Percentiles rank a stretch among this genome's conserved stretches.
phyloP scores from a whole-genome alignment of 37 sponge, comb jelly and placozoan genomes.

The Tethya wilhelma region DNA sequence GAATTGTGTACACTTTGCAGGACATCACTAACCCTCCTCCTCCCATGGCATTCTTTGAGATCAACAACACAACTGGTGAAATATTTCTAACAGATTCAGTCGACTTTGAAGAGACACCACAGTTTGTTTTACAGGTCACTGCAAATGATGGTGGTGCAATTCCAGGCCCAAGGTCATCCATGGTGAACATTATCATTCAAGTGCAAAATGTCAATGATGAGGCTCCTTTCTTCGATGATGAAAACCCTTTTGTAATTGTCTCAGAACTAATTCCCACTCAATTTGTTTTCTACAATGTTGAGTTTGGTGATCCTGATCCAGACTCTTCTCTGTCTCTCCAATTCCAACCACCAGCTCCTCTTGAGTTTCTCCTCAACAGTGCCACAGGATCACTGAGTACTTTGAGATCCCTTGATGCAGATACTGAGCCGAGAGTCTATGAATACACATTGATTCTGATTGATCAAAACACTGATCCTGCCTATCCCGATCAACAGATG shows the following conservation, averaged over 20 bases:
- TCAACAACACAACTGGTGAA: constrained; percentile 43
- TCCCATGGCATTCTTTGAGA: constrained; percentile 17
- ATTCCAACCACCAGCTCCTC: not conserved
- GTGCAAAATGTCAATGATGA: constrained; percentile 82
- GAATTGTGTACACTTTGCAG: constrained; percentile 22
- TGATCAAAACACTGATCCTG: constrained; percentile 46
- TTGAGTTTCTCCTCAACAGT: constrained; percentile 23
- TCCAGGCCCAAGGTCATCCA: constrained; percentile 2
- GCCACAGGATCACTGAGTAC: constrained; percentile 47
- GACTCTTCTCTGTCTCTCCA: constrained; percentile 2
- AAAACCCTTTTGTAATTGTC: constrained; percentile 2
- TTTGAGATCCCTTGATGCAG: constrained; percentile 41
- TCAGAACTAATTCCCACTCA: constrained; percentile 11
- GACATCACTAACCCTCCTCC: not conserved
- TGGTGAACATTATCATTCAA: constrained; percentile 19
- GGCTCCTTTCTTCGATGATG: constrained; percentile 46
- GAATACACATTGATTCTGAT: constrained; percentile 30
- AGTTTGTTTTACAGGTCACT: constrained; percentile 20
- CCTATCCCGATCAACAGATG: not conserved
- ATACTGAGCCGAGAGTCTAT: constrained; percentile 29
- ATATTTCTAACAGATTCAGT: constrained; percentile 20
- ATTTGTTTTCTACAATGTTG: constrained; percentile 3
- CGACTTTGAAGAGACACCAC: constrained; percentile 35
- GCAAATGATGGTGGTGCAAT: constrained; percentile 45
- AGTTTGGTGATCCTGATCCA: constrained; percentile 45